These are phyloP conservation scores for Hetaerina americana DNA, from an alignment of 1,140 invertebrate species.

Conservation along the genomic window DNA sequence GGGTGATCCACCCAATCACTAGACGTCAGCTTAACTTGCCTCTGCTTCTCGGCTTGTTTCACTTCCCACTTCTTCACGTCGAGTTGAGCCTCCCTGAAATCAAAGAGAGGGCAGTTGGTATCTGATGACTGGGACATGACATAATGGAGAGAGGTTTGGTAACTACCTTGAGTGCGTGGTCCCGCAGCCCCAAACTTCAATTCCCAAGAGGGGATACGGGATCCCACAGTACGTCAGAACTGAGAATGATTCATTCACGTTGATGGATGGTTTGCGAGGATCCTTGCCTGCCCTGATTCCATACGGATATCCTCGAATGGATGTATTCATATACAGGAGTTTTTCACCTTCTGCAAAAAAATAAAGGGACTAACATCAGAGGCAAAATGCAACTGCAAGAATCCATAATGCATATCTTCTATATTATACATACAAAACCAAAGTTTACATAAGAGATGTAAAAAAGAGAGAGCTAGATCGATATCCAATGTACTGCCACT, in stretches of 20 bases:
- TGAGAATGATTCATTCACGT: conserved; percentile 59
- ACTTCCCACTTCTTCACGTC: conserved; percentile 86
- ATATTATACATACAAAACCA: too few species aligned
- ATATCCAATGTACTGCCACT: too few species aligned
- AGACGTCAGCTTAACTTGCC: conserved; percentile 64
- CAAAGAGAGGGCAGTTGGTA: too few species aligned
- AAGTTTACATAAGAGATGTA: too few species aligned
- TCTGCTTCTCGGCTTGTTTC: conserved; percentile 67
- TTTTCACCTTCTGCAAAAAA: conserved; percentile 51
- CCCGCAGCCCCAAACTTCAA: conserved; percentile 36
- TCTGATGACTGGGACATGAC: too few species aligned
- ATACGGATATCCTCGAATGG: conserved; percentile 68
- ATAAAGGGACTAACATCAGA: too few species aligned
- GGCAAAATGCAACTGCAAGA: too few species aligned
- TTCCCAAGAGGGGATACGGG: conserved; percentile 41
- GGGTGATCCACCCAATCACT: conserved; percentile 86
- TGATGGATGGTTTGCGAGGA: conserved; percentile 56
- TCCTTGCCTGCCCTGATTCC: conserved; percentile 70
- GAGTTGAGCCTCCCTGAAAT: conserved; percentile 56
- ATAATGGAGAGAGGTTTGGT: neutral
- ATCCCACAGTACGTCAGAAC: conserved; percentile 40
- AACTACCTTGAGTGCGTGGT: conserved; percentile 27
- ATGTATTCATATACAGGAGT: conserved; percentile 69
- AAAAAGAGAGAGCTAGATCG: too few species aligned
- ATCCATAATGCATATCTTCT: too few species aligned